Percentiles rank a stretch among this genome's conserved stretches.
Evolutionary conservation across 2,113 vertebrate species (phyloP).

Genomic region (Charina bottae): DNA sequence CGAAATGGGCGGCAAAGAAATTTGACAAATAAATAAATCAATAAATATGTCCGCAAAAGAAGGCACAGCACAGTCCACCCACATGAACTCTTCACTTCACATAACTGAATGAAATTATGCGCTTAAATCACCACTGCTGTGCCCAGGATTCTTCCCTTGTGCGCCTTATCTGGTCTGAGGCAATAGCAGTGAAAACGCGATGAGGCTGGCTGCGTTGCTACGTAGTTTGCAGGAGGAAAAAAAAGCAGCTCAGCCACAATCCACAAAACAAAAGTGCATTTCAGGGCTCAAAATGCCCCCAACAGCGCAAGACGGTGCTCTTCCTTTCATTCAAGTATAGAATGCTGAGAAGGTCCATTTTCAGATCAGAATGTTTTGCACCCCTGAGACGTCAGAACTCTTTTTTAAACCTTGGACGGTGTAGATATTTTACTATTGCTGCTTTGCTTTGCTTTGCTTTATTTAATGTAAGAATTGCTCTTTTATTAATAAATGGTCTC

Average conservation of each 20-base stretch:
- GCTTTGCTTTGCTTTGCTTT: accelerated
- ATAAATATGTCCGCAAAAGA: not conserved
- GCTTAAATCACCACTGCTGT: not conserved
- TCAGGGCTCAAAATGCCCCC: not conserved
- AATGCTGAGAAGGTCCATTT: not conserved
- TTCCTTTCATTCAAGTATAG: not conserved
- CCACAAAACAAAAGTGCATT: not conserved
- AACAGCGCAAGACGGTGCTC: not conserved
- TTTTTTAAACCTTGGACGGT: not conserved
- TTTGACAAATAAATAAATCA: no score
- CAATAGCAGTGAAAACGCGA: not conserved
- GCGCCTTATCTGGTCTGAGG: not conserved
- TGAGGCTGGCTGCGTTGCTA: not conserved
- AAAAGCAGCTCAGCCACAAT: not conserved
- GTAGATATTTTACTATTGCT: not conserved
- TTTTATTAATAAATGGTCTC: accelerated
- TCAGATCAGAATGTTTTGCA: not conserved
- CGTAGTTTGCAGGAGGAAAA: not conserved
- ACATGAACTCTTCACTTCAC: not conserved
- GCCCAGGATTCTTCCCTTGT: not conserved
- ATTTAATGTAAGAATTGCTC: not conserved
- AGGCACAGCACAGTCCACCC: not conserved
- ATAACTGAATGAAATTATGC: not conserved
- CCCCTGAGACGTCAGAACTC: not conserved
- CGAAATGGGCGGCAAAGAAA: no score